Percentiles rank a stretch among this genome's conserved stretches.
phyloP scores from a whole-genome alignment of 2,797 vertebrate species.

The Chromobotia macracanthus region DNA sequence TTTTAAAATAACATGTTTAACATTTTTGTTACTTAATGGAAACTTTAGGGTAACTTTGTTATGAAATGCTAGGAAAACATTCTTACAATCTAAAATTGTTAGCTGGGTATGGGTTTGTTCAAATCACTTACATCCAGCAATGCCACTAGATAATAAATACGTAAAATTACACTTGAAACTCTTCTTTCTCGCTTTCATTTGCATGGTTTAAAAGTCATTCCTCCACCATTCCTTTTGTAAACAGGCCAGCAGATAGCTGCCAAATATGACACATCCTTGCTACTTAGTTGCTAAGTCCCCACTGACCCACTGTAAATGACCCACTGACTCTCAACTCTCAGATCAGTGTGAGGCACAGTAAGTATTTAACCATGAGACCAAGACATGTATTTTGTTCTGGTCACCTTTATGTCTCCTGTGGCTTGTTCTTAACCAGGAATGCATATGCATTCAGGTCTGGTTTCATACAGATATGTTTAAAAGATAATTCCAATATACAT shows the following conservation, averaged over 20 bases:
- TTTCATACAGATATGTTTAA: slow-evolving; percentile 52
- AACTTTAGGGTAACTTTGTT: no score
- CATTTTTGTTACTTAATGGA: no score
- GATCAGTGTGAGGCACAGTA: slow-evolving; percentile 45
- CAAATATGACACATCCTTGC: slow-evolving; percentile 71
- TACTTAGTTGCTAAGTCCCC: slow-evolving; percentile 66
- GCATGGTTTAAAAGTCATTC: slow-evolving; percentile 44
- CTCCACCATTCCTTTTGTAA: slow-evolving; percentile 60
- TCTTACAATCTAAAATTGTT: no score
- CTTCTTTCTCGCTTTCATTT: slow-evolving; percentile 39
- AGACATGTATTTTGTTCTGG: not conserved
- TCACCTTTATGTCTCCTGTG: not conserved
- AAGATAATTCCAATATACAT: slow-evolving; percentile 71
- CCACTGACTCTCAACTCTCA: slow-evolving; percentile 57
- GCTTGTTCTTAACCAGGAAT: not conserved
- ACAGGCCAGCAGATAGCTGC: slow-evolving; percentile 65
- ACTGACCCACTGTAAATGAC: no score
- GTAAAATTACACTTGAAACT: slow-evolving; percentile 2
- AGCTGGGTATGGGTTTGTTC: not conserved
- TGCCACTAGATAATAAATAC: no score
- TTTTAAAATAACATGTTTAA: no score
- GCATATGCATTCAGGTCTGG: slow-evolving; percentile 48
- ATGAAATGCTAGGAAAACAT: no score
- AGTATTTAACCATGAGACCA: slow-evolving; percentile 20
- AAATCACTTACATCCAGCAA: not conserved